Evolutionary conservation across 1,140 invertebrate genomes (phyloP), one percentile per base, ranked within the genome.

Genomic region (Harlomillsia oculata): DNA sequence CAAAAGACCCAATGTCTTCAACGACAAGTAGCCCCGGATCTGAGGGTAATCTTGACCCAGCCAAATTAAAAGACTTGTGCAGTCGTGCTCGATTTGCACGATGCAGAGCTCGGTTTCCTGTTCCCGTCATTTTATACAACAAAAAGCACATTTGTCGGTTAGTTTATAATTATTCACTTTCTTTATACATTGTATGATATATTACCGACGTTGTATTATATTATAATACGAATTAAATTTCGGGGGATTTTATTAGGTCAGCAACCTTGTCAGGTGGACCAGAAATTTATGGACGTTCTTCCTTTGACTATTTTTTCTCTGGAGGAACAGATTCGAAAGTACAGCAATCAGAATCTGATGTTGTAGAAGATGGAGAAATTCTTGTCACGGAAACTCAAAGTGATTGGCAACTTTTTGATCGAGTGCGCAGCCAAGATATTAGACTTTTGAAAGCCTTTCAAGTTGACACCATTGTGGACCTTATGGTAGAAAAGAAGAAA

Each of bases 401-500:
- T 48, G 77, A 80, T 25, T 78, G 77, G 75, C 76, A 80, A 67
- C 67, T 81, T n/a, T 79, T 80, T 67, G 77, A 82, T 60, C 75
- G 76, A 67, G 79, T 84, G 28, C 73, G 86, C 53, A 80, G 77
- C 66, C 78, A 81, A 62, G 86, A 90, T 67, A 87, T 87, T 37
- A 78, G 80, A 45, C 69, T 89, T 29, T 69, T 89, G 3, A 84
- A 85, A 69, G 74, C 76, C 3, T 76, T 87, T 23, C 81, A 82
- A 63, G 82, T 89, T 25, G 77, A 77, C 51, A 83, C 81, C 37
- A 90, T 90, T 56, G 80, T 85, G 60, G 86, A 90, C 70, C 78
- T 90, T 32, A 90, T 90, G 87, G 85, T 90, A 2, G 86, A 90
- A 70, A 87, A 87, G 68, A 87, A 87, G 63, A 89, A 89, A 76